phyloP scores from a whole-genome alignment of 2,888 invertebrate genomes.

The Drosophila pegasa region DNA sequence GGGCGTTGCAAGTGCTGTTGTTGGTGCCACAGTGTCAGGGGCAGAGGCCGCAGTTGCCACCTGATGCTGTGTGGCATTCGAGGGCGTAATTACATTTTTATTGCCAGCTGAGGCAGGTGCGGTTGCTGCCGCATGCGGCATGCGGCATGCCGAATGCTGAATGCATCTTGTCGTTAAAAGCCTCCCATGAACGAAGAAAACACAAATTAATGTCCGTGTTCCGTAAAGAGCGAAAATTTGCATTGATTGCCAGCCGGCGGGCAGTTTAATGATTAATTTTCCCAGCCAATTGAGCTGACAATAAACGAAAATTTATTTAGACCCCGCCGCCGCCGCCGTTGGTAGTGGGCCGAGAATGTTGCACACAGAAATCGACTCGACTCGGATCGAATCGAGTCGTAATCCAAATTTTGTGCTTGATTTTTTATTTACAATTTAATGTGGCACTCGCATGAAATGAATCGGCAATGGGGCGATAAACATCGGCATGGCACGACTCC shows the following conservation, averaged over 20 bases:
- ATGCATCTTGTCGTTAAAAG: conserved; percentile 42
- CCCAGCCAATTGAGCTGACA: conserved; percentile 62
- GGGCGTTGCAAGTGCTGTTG: conserved; percentile 69
- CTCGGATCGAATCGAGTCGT: conserved; percentile 33
- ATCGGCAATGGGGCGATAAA: conserved; percentile 61
- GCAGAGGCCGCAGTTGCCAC: conserved; percentile 59
- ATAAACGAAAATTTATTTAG: conserved; percentile 37
- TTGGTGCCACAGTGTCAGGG: conserved; percentile 72
- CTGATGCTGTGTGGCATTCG: conserved; percentile 58
- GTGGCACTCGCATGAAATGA: conserved; percentile 62
- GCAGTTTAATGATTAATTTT: conserved; percentile 75
- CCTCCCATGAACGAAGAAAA: conserved; percentile 60
- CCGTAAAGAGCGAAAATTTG: conserved; percentile 55
- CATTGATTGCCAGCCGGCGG: conserved; percentile 54
- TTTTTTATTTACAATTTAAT: conserved; percentile 64
- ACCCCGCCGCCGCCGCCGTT: conserved; percentile 10
- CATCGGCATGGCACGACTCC: conserved; percentile 63
- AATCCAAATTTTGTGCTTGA: conserved; percentile 46
- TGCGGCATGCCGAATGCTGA: conserved; percentile 9
- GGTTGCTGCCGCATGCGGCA: conserved; percentile 22
- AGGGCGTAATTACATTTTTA: conserved; percentile 79
- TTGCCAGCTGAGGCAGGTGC: conserved; percentile 48
- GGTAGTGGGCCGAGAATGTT: conserved; percentile 46
- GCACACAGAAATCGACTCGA: conserved; percentile 25
- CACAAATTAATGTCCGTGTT: conserved; percentile 61